Conservation (phyloP, 2,797 vertebrate species). For the Gobionotothen gibberifrons region DNA sequence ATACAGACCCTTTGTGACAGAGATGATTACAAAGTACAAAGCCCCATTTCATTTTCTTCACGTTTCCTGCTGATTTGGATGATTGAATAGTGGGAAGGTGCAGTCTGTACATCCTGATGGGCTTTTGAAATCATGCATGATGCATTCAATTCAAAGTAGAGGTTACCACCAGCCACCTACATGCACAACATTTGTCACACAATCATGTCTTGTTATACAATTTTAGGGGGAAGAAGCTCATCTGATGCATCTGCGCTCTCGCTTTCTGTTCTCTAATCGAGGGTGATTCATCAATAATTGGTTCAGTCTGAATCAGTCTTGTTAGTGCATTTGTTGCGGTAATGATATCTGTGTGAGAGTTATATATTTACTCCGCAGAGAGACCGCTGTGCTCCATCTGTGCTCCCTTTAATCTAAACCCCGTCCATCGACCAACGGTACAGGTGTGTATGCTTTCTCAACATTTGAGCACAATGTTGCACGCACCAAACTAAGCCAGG, state of each 20-base stretch:
- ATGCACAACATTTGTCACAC: conserved; percentile 1
- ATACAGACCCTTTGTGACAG: conserved; percentile 48
- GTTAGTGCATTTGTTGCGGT: neutral
- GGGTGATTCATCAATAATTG: conserved; percentile 30
- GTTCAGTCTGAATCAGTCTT: conserved; percentile 25
- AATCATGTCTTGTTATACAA: conserved; percentile 10
- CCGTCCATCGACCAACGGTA: neutral
- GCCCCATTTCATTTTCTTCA: conserved; percentile 35
- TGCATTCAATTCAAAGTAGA: conserved; percentile 27
- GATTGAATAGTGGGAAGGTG: conserved; percentile 35
- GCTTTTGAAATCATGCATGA: conserved; percentile 42
- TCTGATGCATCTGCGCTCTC: conserved; percentile 21
- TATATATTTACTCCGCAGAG: neutral
- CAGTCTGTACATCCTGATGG: conserved; percentile 12
- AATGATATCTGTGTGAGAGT: conserved; percentile 2
- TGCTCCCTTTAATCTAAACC: conserved; percentile 8
- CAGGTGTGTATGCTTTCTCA: conserved; percentile 24
- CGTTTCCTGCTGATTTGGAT: conserved; percentile 31
- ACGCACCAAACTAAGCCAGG: conserved; percentile 45
- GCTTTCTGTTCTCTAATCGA: conserved; percentile 6
- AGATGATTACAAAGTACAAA: conserved; percentile 54
- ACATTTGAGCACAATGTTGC: conserved; percentile 23
- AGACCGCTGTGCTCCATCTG: neutral
- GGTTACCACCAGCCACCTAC: conserved; percentile 9
- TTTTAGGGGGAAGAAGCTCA: conserved; percentile 18